Conservation (phyloP, 1,140 invertebrate species). For the Ceratoteleas bidentatus region DNA sequence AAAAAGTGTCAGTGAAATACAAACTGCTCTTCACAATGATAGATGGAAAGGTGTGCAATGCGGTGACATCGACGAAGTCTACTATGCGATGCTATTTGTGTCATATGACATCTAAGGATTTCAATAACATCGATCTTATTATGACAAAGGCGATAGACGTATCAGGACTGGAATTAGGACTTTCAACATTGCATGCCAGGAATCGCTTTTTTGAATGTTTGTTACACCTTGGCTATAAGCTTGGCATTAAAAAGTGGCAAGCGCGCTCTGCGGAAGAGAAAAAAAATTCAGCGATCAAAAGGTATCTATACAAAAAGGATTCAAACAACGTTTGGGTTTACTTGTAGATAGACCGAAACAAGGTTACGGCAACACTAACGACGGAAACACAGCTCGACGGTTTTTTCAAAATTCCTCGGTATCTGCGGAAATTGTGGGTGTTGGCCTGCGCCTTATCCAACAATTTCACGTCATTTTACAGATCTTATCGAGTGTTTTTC, state of each 20-base stretch:
- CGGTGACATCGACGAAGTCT: conserved; percentile 9
- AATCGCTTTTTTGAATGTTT: conserved; percentile 20
- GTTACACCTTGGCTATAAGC: conserved; percentile 8
- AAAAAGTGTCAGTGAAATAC: too few species aligned
- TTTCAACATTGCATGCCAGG: conserved; percentile 18
- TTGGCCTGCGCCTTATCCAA: too few species aligned
- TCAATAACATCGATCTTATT: conserved; percentile 18
- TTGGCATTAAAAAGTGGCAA: not conserved
- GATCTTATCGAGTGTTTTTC: too few species aligned
- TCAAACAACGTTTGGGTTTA: not conserved
- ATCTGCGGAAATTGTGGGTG: not conserved
- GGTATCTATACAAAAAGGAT: too few species aligned
- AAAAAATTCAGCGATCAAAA: too few species aligned
- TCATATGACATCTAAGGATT: conserved; percentile 25
- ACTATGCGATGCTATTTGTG: conserved; percentile 16
- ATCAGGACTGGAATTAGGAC: not conserved
- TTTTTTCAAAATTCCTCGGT: not conserved
- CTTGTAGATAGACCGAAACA: not conserved
- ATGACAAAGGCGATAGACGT: conserved; percentile 1
- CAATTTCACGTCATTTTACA: too few species aligned
- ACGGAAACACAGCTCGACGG: conserved; percentile 15
- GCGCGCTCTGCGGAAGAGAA: not conserved
- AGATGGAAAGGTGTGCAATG: conserved; percentile 36
- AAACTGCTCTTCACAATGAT: conserved; percentile 2
- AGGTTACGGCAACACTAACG: not conserved